Evolutionary conservation across 2,888 invertebrate genomes (phyloP).

Genomic region (Bombylius major): DNA sequence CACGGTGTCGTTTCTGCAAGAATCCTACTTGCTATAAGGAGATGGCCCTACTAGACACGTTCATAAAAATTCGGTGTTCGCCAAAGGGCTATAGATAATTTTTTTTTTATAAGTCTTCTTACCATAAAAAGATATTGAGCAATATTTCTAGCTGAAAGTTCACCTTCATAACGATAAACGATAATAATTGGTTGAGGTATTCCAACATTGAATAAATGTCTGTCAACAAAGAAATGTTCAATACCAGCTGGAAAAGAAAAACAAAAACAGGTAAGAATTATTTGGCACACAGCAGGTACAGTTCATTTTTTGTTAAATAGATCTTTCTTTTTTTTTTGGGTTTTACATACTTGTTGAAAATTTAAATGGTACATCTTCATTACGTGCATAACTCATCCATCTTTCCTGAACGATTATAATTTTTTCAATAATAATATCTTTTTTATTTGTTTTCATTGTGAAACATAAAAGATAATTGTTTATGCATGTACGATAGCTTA

Average conservation of each 20-base stretch:
- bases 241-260: constrained; percentile 12
- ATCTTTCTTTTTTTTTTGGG: background rate
- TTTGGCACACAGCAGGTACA: too few species aligned
- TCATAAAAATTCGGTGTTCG: too few species aligned
- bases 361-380: constrained; percentile 21
- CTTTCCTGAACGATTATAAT: constrained; percentile 28
- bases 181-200: constrained; percentile 28
- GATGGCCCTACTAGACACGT: too few species aligned
- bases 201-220: constrained; percentile 25
- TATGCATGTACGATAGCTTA: constrained; percentile 26
- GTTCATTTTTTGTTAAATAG: background rate
- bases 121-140: constrained; percentile 33
- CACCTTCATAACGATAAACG: constrained; percentile 18
- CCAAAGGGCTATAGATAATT: too few species aligned
- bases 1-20: too few species aligned
- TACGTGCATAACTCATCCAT: constrained; percentile 25
- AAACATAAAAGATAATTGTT: constrained; percentile 29
- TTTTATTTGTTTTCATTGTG: constrained; percentile 19
- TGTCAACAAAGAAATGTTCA: constrained; percentile 25
- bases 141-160: constrained; percentile 17
- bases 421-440: constrained; percentile 25
- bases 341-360: constrained; percentile 5
- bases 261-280: background rate
- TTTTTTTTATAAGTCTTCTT: constrained; percentile 1
- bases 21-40: too few species aligned